A percentile compares a stretch with the other conserved stretches of the same genome.
Conservation (phyloP, 2,113 vertebrate species). For the Axis porcinus region DNA sequence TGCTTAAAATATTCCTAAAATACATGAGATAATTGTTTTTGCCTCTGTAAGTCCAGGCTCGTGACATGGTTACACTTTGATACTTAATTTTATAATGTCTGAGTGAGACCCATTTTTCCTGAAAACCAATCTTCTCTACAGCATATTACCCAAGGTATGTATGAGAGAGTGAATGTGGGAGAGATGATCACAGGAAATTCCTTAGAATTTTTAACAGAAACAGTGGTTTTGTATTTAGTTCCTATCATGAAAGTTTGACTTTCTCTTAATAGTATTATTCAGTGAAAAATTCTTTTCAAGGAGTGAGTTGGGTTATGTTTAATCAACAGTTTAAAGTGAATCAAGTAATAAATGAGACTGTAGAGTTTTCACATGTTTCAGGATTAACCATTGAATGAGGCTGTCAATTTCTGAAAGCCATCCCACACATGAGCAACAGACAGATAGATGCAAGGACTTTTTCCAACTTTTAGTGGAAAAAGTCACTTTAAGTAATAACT, state of each 20-base stretch:
- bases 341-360: not conserved
- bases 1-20: conserved; percentile 17
- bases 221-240: not conserved
- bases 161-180: not conserved
- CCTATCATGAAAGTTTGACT: not conserved
- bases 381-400: not conserved
- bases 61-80: not conserved
- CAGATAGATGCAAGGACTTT: not conserved
- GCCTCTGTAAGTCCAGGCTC: not conserved
- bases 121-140: not conserved
- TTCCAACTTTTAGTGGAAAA: not conserved
- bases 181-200: not conserved
- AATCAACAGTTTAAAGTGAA: not conserved
- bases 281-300: not conserved
- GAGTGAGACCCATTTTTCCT: not conserved
- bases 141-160: not conserved
- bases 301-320: not conserved
- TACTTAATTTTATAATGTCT: not conserved
- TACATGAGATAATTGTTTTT: not conserved
- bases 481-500: not conserved
- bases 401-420: not conserved
- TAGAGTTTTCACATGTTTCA: not conserved
- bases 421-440: not conserved
- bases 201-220: not conserved
- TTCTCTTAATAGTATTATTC: not conserved